A percentile compares a stretch with the other conserved stretches of the same genome.
phyloP scores from a whole-genome alignment of 2,113 vertebrate species.

The Conger conger region DNA sequence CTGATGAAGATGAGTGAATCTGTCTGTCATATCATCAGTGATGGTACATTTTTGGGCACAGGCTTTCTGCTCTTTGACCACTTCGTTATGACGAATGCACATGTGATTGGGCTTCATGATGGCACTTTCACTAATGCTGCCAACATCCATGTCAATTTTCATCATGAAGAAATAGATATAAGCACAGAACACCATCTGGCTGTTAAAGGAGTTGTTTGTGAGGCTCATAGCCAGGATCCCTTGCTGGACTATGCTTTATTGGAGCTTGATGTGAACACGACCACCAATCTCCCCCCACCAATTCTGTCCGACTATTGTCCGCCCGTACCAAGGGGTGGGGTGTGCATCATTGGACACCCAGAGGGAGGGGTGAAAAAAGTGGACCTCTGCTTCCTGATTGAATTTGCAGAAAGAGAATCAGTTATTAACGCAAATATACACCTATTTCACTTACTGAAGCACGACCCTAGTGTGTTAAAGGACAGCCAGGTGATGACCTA shows the following conservation, averaged over 20 bases:
- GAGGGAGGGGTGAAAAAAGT: constrained; percentile 40
- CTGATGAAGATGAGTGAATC: not conserved
- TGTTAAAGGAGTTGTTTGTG: not conserved
- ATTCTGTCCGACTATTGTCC: not conserved
- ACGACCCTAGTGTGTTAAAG: not conserved
- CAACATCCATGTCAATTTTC: not conserved
- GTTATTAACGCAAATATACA: not conserved
- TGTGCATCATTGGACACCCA: constrained; percentile 61
- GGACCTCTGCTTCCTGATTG: constrained; percentile 48
- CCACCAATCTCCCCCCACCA: not conserved
- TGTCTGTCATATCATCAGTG: constrained; percentile 1
- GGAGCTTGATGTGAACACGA: constrained; percentile 1
- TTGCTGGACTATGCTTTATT: constrained; percentile 42
- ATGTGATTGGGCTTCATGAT: not conserved
- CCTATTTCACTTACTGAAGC: accelerated
- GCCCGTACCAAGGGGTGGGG: not conserved
- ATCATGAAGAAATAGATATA: not conserved
- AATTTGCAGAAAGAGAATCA: accelerated
- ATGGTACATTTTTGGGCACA: not conserved
- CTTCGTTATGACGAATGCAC: constrained; percentile 28
- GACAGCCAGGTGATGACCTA: not conserved
- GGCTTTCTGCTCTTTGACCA: constrained; percentile 26
- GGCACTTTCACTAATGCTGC: too few species aligned
- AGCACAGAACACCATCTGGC: too few species aligned
- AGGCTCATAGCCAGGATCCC: accelerated